Base-by-base conservation (phyloP, 2,113 vertebrate species). In the Lophotis ruficrista region DNA sequence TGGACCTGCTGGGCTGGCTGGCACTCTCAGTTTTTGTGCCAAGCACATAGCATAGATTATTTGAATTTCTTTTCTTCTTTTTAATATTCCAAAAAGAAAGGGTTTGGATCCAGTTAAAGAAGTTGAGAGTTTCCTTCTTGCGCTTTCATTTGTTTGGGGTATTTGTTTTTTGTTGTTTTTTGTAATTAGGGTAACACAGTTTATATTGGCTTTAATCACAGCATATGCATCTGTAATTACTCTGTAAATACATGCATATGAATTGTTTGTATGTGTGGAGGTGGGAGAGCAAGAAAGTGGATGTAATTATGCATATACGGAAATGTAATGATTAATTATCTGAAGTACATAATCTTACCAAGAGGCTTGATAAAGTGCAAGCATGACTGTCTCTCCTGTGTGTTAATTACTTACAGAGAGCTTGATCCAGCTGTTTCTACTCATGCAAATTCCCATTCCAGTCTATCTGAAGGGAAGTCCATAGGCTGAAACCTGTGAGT, bases 291-390 rank as follows among this genome's bases (percentile, higher is more conserved):
- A 88, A 96, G 93, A 97, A 95, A 94, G 81, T 96, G 92, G 87
- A 95, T 95, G 83, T 96, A 97, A 97, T 97, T 97, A 96, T 88
- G 96, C 56, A 76, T 96, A 91, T 96, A 93, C 93, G 94, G 95
- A 97, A 97, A 96, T 94, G 95, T 94, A 97, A 97, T 96, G 94
- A 97, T 97, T 97, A 97, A 97, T 97, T 97, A 97, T 96, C 93
- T 96, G 87, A 95, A 97, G 96, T 97, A 85, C 90, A 80, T 96
- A 95, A 94, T 97, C 94, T 97, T 94, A 96, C 93, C 93, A 95
- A 96, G 93, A 94, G 92, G 76, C 65, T 90, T 95, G 88, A 96
- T 95, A 97, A 94, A 96, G 84, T 82, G 73, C 92, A 96, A 93
- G 89, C 69, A 20, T 71, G 94, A 97, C 90, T 95, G 81, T 94